Conservation (phyloP, 1,140 invertebrate genomes). For the Chrysomallon squamiferum region DNA sequence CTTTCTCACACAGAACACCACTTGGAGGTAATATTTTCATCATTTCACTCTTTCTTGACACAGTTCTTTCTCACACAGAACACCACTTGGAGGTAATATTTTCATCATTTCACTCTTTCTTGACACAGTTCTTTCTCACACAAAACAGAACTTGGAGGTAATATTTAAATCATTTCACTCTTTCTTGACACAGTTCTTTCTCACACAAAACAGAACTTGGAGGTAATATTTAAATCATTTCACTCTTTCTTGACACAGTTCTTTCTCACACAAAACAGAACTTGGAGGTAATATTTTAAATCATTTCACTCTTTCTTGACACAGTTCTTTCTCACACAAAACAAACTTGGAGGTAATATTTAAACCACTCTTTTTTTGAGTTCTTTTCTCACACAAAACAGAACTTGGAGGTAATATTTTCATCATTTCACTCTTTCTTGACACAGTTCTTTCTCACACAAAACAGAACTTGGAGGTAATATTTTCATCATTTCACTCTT, state of each 20-base stretch:
- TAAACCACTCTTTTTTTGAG: neutral
- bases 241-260: neutral
- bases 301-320: neutral
- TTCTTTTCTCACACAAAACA: neutral
- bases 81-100: neutral
- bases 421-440: neutral
- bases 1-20: conserved; percentile 73
- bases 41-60: neutral
- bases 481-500: too few species aligned
- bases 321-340: neutral
- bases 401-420: neutral
- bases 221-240: conserved; percentile 28
- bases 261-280: neutral
- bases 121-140: neutral
- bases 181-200: conserved; percentile 76
- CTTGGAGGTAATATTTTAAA: neutral
- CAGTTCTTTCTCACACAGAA: neutral
- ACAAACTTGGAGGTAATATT: neutral
- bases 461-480: too few species aligned
- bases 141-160: neutral
- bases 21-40: conserved; percentile 32
- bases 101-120: neutral
- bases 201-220: conserved; percentile 62
- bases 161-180: neutral
- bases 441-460: neutral